Evolutionary conservation across 2,113 vertebrate species (phyloP).

Genomic region (Struthio camelus): DNA sequence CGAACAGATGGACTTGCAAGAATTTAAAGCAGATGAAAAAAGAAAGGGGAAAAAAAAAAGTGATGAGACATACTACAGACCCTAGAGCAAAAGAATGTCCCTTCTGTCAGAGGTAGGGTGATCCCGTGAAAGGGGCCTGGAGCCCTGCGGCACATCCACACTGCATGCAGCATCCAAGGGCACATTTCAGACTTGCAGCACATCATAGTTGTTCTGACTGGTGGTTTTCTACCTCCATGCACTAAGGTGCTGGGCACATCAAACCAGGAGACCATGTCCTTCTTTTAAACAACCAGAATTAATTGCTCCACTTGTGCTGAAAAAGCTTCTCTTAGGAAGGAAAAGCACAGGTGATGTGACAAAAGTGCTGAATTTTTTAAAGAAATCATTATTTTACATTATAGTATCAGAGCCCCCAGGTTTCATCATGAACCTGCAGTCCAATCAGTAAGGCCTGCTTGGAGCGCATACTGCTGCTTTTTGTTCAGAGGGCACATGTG

Average conservation of each 20-base stretch:
- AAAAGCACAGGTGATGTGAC: not conserved
- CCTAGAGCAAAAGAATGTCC: not conserved
- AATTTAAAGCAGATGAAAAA: conserved; percentile 19
- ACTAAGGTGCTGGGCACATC: not conserved
- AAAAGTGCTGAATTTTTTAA: too few relatives aligned
- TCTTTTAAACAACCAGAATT: not conserved
- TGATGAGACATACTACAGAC: not conserved
- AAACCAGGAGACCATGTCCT: not conserved
- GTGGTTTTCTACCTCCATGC: not conserved
- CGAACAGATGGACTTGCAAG: conserved; percentile 26
- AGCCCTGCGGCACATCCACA: too few relatives aligned
- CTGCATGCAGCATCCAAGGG: too few relatives aligned
- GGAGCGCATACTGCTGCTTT: not conserved
- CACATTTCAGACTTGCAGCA: not conserved
- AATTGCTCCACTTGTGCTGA: not conserved
- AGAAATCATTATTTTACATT: too few relatives aligned
- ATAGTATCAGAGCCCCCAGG: not conserved
- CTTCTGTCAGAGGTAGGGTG: not conserved
- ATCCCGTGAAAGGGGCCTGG: not conserved
- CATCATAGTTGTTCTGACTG: not conserved
- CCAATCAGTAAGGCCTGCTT: not conserved
- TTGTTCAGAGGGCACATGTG: not conserved
- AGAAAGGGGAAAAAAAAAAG: not conserved
- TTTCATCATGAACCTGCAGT: not conserved
- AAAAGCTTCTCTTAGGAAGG: not conserved